These are phyloP conservation scores for Smittia sp. DNA, from an alignment of 2,888 invertebrate genomes.

Conservation along the genomic window DNA sequence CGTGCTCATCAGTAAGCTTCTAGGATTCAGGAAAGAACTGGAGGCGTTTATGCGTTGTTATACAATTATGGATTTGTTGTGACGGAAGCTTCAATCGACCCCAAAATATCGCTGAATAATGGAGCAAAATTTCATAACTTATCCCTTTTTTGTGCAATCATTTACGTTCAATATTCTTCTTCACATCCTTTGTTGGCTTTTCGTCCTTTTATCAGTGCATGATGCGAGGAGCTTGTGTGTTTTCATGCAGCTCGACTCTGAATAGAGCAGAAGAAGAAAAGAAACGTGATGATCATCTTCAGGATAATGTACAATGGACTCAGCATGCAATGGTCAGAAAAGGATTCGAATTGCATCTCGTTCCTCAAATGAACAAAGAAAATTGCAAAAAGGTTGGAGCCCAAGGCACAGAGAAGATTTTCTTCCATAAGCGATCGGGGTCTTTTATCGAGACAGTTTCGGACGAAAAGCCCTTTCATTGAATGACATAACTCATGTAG, in stretches of 20 bases:
- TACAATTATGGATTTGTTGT: too few species aligned
- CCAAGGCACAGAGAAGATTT: neutral
- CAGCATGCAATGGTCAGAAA: slow-evolving; percentile 34
- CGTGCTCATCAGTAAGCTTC: too few species aligned
- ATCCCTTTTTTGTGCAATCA: slow-evolving; percentile 25
- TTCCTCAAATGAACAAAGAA: neutral
- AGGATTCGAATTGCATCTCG: slow-evolving; percentile 32
- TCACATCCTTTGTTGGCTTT: neutral
- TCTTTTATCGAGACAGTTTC: neutral
- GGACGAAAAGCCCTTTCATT: neutral
- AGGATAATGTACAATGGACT: neutral
- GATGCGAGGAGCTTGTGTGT: neutral
- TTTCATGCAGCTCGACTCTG: neutral
- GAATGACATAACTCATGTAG: neutral
- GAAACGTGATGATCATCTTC: slow-evolving; percentile 11
- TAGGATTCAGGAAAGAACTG: too few species aligned
- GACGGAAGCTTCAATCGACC: too few species aligned
- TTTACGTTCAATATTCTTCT: neutral
- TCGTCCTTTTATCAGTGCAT: neutral
- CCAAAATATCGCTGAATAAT: neutral
- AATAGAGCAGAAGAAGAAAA: neutral
- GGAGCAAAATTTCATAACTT: slow-evolving; percentile 15
- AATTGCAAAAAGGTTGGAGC: slow-evolving; percentile 3
- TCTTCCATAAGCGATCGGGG: neutral
- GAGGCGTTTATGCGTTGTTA: too few species aligned